These are phyloP conservation scores for Clarias macrocephalus DNA, from an alignment of 2,113 vertebrate genomes.

Conservation along the genomic window DNA sequence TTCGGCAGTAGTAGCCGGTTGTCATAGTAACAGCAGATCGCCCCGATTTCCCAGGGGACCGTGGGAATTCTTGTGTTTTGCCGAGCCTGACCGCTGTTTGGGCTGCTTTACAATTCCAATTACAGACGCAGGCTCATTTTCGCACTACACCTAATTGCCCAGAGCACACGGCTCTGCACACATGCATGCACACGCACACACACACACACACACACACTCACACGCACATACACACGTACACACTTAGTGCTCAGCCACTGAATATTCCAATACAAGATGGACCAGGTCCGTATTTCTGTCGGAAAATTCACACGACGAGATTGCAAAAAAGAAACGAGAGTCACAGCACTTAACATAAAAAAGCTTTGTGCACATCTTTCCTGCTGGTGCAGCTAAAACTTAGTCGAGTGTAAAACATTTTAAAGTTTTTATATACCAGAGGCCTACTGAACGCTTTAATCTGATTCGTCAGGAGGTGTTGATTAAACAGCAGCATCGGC, in stretches of 20 bases:
- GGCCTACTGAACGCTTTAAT: neutral
- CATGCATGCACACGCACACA: slow-evolving; percentile 1
- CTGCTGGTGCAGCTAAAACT: neutral
- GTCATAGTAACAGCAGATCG: slow-evolving; percentile 79
- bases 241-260: neutral
- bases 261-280: slow-evolving; percentile 14
- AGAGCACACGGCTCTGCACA: neutral
- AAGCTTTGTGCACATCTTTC: neutral
- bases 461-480: neutral
- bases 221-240: neutral
- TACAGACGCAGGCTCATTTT: slow-evolving; percentile 41
- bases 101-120: slow-evolving; percentile 54
- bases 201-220: slow-evolving; percentile 6
- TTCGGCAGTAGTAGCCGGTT: slow-evolving; percentile 75
- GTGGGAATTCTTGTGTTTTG: slow-evolving; percentile 74
- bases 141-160: slow-evolving; percentile 29
- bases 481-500: neutral
- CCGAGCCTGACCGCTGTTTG: slow-evolving; percentile 63
- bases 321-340: slow-evolving; percentile 7
- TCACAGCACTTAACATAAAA: neutral
- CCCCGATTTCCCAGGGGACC: slow-evolving; percentile 72
- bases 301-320: slow-evolving; percentile 19
- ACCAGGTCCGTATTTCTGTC: neutral
- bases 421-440: neutral
- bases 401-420: neutral